Conservation (phyloP, 2,113 vertebrate genomes). For the Chitala chitala region DNA sequence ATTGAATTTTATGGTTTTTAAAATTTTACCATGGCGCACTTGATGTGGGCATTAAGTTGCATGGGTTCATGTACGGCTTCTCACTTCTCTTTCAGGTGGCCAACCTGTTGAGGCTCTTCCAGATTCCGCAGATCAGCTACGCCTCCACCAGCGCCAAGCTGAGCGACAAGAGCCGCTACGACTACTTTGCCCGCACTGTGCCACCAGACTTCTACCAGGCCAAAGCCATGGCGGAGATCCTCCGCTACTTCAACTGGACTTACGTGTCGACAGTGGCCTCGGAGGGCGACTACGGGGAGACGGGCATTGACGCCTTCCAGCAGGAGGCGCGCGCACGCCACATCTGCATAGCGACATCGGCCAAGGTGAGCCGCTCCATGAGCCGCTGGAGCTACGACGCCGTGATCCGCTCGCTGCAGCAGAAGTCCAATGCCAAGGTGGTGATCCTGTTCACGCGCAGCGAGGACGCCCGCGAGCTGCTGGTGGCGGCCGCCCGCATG, state of each 20-base stretch:
- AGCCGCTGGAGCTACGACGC: conserved; percentile 80
- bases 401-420: conserved; percentile 82
- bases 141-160: conserved; percentile 97
- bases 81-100: conserved; percentile 67
- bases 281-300: conserved; percentile 93
- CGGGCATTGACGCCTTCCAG: conserved; percentile 93
- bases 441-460: conserved; percentile 91
- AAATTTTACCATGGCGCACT: too few species aligned
- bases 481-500: conserved; percentile 81
- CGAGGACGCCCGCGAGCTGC: conserved; percentile 85
- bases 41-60: too few species aligned
- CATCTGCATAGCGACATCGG: conserved; percentile 94
- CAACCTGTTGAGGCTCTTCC: conserved; percentile 92
- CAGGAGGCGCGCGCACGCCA: conserved; percentile 89
- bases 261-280: conserved; percentile 96
- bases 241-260: conserved; percentile 99
- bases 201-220: conserved; percentile 97
- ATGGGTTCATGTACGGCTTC: neutral
- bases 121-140: conserved; percentile 98
- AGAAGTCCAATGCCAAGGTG: conserved; percentile 90
- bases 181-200: conserved; percentile 94
- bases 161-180: conserved; percentile 93
- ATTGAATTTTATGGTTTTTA: too few species aligned
- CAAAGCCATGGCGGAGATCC: conserved; percentile 95
- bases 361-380: conserved; percentile 96